Evolutionary conservation across 2,797 vertebrate genomes (phyloP).

Genomic region (Cygnus olor): DNA sequence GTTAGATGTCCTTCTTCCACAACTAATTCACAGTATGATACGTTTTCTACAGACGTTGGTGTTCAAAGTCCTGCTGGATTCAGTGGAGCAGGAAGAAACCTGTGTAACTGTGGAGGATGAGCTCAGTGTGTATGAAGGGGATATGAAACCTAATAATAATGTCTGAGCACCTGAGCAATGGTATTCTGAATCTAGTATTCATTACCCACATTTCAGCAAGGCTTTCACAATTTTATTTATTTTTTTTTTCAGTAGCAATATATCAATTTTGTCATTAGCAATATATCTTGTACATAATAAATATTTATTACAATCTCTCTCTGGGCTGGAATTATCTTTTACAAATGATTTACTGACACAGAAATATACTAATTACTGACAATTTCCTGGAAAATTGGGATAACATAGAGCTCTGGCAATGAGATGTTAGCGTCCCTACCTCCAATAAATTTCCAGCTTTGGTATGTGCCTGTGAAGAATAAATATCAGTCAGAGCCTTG

Average conservation of each 20-base stretch:
- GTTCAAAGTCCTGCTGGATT: neutral
- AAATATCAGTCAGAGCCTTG: neutral
- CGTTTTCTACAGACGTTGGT: neutral
- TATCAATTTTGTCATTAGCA: conserved; percentile 21
- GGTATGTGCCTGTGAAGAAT: neutral
- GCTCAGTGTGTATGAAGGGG: neutral
- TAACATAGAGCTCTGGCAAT: neutral
- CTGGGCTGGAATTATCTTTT: conserved; percentile 13
- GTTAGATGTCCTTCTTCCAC: neutral
- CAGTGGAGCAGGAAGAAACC: neutral
- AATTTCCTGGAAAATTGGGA: conserved; percentile 15
- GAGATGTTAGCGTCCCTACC: neutral
- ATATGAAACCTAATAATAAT: neutral
- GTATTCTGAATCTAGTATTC: neutral
- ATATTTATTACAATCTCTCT: conserved; percentile 27
- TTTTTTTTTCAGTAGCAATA: neutral
- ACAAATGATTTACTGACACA: conserved; percentile 15
- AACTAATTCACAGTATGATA: neutral
- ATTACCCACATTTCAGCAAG: neutral
- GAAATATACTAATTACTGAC: conserved; percentile 30
- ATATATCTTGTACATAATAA: conserved; percentile 1
- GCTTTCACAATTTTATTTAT: neutral
- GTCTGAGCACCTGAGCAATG: neutral
- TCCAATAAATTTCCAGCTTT: neutral
- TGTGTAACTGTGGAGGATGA: neutral